Base-by-base conservation (phyloP, 2,888 invertebrate genomes). In the Conistra vaccinii region DNA sequence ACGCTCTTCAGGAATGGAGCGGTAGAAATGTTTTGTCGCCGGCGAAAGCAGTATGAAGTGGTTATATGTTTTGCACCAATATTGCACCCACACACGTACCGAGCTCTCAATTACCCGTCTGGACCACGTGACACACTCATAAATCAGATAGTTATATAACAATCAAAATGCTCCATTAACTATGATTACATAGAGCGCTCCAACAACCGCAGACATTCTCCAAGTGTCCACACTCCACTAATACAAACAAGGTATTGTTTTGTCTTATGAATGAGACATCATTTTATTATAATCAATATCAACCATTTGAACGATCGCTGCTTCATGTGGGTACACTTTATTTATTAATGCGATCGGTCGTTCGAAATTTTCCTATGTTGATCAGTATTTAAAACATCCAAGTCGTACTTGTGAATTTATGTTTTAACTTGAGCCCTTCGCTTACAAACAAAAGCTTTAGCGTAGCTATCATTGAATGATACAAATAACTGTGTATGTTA, bases 141-240 rank as follows among this genome's bases (percentile, higher is more conserved):
- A 84, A 86, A 87, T 89, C 81, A 86, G 67, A 84, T 81, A 76
- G 86, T 86, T 87, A 72, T 70, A 63, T 80, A 81, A 83, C 80
- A 84, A 86, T 86, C 85, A 86, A 86, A 87, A 85, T 73, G 74
- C 53, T 76, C 69, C 62, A 84, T 79, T 73, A 61, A 72, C 63
- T 73, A 67, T 77, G 69, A 83, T 79, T 60, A 82, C 42, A 66
- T 39, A 77, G 70, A 83, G 32, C 62, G 74, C 62, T 72, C 60
- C 26, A 78, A 81, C 65, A 76, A 58, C 65, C 81, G 62, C 69
- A 75, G 69, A 71, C 62, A 86, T 81, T 86, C 78, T 76, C 55
- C 45, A 39, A 20, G 45, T 26, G 74, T 69, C 57, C 58, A 66
- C n/a, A n/a, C 66, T 66, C n/a, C n/a, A 57, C n/a, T 60, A 73